Evolutionary conservation across 2,888 invertebrate genomes (phyloP), one percentile per base, ranked within the genome.

Genomic region (Nesidiocoris tenuis): DNA sequence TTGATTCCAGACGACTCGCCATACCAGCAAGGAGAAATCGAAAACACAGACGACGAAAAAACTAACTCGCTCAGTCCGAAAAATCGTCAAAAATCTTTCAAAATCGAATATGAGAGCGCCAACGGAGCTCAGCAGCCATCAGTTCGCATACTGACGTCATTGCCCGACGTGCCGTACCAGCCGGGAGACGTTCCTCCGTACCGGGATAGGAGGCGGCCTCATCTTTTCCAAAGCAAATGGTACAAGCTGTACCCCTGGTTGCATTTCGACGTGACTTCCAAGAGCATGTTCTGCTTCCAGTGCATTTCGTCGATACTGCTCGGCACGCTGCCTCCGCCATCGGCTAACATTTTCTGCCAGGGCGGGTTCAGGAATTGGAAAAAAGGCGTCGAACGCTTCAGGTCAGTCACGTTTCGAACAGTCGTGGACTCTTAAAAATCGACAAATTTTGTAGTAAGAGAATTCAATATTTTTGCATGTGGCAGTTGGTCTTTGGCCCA

Each of bases 161-260:
- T 75, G 7, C 75, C 75, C 3, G 65, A 65, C 12, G 24, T 66
- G 0, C 75, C 75, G 1, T 18, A 75, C 39, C 75, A 75, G 5
- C 75, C 75, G 12, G 75, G 66, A 22, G 59, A 57, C 57, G 75
- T 75, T 2, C 75, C 75, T 17, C 75, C 75, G 1, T 75, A 66
- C 75, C 56, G 59, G 16, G 75, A 75, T 59, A 65, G 75, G 1
- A 16, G 75, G 19, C 19, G 75, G 12, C 59, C 23, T 22, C 75
- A 75, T 75, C 24, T 75, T 1, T 75, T 75, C 21, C 75, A 75
- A n/a, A 57, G 23, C 16, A 65, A 65, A 66, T 75, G 75, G 75
- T 75, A 63, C 66, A 75, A 66, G 25, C 59, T 66, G 19, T 75
- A 75, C 66, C 75, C 75, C 5, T 75, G 75, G 75, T 66, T 75